A percentile compares a stretch with the other conserved stretches of the same genome.
Conservation (phyloP, 2,797 vertebrate species). For the Poecilia wingei region DNA sequence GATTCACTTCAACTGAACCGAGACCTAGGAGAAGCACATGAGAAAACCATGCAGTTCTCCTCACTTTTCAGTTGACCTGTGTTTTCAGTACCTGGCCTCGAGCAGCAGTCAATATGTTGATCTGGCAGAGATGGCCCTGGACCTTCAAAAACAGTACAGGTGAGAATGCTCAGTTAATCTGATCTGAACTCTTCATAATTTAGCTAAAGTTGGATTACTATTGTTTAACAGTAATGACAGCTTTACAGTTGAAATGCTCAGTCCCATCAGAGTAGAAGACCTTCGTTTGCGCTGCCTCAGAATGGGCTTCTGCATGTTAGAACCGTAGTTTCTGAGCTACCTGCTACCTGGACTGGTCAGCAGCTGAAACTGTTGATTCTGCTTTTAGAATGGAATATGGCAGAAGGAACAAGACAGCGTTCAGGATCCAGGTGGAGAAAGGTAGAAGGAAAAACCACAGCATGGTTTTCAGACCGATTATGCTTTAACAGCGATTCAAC, state of each 20-base stretch:
- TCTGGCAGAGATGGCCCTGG: conserved; percentile 82
- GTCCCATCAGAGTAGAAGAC: neutral
- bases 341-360: neutral
- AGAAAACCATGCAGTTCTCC: too few relatives aligned
- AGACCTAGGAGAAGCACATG: too few relatives aligned
- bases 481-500: neutral
- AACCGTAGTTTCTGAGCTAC: neutral
- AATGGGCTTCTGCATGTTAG: neutral
- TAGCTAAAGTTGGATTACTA: neutral
- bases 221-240: neutral
- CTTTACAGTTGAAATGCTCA: neutral
- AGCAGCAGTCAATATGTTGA: conserved; percentile 87
- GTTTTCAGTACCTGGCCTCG: conserved; percentile 87
- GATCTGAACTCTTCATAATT: neutral
- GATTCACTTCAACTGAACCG: too few relatives aligned
- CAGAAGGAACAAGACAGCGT: conserved; percentile 92
- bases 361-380: neutral
- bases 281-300: neutral
- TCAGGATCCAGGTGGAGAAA: conserved; percentile 95
- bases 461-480: neutral
- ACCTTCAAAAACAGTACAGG: conserved; percentile 91
- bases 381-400: conserved; percentile 90
- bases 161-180: conserved; percentile 52
- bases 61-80: conserved; percentile 3
- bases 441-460: conserved; percentile 70